phyloP scores from a whole-genome alignment of 2,888 invertebrate genomes.

The Caprella mutica region DNA sequence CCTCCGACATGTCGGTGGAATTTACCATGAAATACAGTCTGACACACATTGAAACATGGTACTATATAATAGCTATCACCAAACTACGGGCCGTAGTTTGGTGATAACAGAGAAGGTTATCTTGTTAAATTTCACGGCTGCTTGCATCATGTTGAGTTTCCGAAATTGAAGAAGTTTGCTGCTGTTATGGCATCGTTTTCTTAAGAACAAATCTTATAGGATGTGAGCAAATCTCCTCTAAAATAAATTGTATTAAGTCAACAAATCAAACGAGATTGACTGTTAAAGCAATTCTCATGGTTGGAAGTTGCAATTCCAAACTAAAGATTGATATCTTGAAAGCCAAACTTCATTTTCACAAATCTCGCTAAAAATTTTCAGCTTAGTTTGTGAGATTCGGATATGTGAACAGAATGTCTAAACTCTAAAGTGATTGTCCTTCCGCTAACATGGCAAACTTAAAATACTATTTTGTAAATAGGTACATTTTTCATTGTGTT shows the following conservation, averaged over 20 bases:
- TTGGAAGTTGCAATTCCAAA: constrained; percentile 12
- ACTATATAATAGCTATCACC: too few species aligned
- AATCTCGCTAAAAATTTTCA: constrained; percentile 1
- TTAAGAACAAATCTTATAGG: background rate
- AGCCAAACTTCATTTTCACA: constrained; percentile 7
- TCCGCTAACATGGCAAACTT: background rate
- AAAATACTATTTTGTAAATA: background rate
- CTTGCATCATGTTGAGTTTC: too few species aligned
- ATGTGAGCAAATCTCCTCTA: constrained; percentile 6
- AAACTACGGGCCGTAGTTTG: too few species aligned
- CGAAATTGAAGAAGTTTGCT: background rate
- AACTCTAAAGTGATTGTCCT: too few species aligned
- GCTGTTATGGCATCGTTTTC: constrained; percentile 4
- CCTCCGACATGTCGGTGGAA: too few species aligned
- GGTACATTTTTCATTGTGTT: background rate
- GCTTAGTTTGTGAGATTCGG: constrained; percentile 3
- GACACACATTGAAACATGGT: too few species aligned
- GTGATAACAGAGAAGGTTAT: constrained; percentile 5
- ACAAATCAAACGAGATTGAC: constrained; percentile 11
- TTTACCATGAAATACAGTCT: too few species aligned
- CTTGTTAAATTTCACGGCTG: constrained; percentile 7
- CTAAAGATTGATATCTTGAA: constrained; percentile 10
- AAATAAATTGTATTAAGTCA: constrained; percentile 9
- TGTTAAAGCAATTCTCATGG: constrained; percentile 7
- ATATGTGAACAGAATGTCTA: background rate